Conservation (phyloP, 2,113 vertebrate species). For the Vicugna pacos region DNA sequence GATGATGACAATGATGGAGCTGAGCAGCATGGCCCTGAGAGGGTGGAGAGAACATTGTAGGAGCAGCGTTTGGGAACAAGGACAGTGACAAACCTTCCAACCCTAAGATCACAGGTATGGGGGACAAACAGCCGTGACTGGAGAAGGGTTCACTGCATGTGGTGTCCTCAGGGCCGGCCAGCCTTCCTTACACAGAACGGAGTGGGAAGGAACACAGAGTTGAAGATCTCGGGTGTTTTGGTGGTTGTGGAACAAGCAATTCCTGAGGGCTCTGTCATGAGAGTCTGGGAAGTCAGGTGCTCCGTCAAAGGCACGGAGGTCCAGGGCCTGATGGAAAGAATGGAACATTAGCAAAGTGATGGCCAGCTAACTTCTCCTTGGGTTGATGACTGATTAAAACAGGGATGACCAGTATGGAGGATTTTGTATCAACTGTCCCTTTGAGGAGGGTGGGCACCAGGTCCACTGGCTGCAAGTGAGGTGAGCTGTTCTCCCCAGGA, state of each 20-base stretch:
- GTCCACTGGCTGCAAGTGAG: neutral
- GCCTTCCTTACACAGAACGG: neutral
- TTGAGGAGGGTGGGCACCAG: neutral
- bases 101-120: neutral
- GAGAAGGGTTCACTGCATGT: neutral
- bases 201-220: too few relatives aligned
- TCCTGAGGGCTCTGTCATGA: neutral
- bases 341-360: neutral
- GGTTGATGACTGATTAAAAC: neutral
- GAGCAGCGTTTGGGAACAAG: neutral
- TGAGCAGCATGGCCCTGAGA: neutral
- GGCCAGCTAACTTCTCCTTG: neutral
- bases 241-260: neutral
- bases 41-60: neutral
- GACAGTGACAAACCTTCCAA: neutral
- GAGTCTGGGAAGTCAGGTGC: neutral
- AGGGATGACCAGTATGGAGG: neutral
- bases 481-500: neutral
- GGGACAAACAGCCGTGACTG: neutral
- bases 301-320: neutral
- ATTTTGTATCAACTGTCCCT: neutral
- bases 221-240: neutral
- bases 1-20: rapidly evolving
- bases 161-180: neutral
- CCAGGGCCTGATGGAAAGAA: neutral